A percentile compares a stretch with the other conserved stretches of the same genome.
phyloP scores from a whole-genome alignment of 2,888 invertebrate genomes.

The Napeogenes sylphis region DNA sequence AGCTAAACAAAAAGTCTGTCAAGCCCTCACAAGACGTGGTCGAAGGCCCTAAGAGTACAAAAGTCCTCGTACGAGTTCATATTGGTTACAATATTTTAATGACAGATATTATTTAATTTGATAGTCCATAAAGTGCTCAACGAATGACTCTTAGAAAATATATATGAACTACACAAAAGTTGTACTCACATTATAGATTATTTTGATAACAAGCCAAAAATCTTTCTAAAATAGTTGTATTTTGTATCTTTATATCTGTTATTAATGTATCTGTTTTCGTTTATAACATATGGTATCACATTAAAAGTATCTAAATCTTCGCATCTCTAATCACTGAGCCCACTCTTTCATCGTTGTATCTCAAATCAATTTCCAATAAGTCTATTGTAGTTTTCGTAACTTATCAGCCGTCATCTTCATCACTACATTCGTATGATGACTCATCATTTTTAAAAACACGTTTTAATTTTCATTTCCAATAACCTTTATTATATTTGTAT shows the following conservation, averaged over 20 bases:
- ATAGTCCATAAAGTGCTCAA: no score
- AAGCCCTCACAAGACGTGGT: constrained; percentile 37
- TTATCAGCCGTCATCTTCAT: constrained; percentile 56
- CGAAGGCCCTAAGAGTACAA: constrained; percentile 18
- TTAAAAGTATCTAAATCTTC: constrained; percentile 8
- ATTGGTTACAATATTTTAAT: no score
- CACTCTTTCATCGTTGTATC: constrained; percentile 41
- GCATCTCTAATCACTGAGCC: constrained; percentile 13
- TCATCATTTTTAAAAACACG: constrained; percentile 35
- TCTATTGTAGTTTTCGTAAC: constrained; percentile 52
- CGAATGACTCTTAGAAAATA: no score
- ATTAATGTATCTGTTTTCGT: no score
- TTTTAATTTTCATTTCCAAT: not conserved
- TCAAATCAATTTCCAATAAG: constrained; percentile 54
- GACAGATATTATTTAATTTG: no score
- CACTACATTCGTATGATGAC: constrained; percentile 55
- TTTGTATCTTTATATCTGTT: no score
- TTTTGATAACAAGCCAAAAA: no score
- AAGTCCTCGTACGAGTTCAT: not conserved
- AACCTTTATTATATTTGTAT: constrained; percentile 8
- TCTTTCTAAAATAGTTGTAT: no score
- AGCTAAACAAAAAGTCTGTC: constrained; percentile 56
- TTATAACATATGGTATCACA: not conserved
- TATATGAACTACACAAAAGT: no score
- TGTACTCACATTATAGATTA: no score